Percentiles rank a stretch among this genome's conserved stretches.
phyloP scores from a whole-genome alignment of 1,140 invertebrate species.

The Steinernema feltiae region DNA sequence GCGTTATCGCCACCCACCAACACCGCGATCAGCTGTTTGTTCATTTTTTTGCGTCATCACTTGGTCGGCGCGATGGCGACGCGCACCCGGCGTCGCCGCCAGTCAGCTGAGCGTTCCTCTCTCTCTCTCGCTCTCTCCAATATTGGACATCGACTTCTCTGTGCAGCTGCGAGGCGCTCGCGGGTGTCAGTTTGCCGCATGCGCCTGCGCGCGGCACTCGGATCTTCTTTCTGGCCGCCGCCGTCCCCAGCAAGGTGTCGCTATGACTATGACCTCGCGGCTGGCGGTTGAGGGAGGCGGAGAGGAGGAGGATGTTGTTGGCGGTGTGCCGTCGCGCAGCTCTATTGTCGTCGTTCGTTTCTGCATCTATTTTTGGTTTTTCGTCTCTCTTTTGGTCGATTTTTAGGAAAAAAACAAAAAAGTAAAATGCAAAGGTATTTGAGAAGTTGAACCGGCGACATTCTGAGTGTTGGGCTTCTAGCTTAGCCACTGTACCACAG shows the following conservation, averaged over 20 bases:
- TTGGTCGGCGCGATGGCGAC: neutral
- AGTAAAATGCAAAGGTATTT: no score
- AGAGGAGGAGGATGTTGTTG: no score
- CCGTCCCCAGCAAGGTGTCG: neutral
- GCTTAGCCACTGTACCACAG: no score
- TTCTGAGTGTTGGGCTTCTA: no score
- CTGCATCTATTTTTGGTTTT: neutral
- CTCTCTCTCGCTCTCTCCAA: neutral
- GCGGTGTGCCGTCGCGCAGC: neutral
- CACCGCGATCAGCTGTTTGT: conserved; percentile 5
- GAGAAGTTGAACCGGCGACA: no score
- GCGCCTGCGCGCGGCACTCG: neutral
- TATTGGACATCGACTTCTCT: conserved; percentile 6
- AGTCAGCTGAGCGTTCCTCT: neutral
- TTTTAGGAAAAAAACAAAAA: no score
- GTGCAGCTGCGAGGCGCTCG: neutral
- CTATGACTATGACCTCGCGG: neutral
- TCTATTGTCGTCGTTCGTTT: neutral
- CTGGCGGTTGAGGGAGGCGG: neutral
- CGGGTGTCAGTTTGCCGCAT: neutral
- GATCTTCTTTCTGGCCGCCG: neutral
- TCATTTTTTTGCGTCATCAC: neutral
- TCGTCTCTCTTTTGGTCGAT: no score
- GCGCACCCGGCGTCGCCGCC: neutral
- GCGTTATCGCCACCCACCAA: neutral